Evolutionary conservation across 2,888 invertebrate species (phyloP).

Genomic region (Eupithecia centaureata): DNA sequence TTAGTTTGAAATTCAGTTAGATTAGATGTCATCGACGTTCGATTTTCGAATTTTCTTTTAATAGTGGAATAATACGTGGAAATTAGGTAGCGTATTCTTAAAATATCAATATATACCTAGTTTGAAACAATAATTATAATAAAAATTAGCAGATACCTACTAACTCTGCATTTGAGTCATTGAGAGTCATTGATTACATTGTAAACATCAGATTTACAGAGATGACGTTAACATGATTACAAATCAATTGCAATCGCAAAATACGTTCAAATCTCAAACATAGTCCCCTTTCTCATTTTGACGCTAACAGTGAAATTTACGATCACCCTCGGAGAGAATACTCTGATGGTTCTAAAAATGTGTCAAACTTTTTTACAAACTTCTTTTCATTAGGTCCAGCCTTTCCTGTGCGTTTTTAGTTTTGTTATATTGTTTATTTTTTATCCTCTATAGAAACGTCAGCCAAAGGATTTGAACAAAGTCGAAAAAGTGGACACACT

Average conservation of each 20-base stretch:
- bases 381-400: slow-evolving; percentile 82
- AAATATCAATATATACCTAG: no score
- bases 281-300: slow-evolving; percentile 82
- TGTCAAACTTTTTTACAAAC: slow-evolving; percentile 83
- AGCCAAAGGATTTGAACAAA: slow-evolving; percentile 67
- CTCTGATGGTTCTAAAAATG: slow-evolving; percentile 84
- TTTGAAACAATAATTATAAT: no score
- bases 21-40: no score
- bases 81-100: no score
- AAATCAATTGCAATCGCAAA: no score
- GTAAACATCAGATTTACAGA: not conserved
- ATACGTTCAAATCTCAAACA: slow-evolving; percentile 79
- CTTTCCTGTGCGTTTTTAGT: slow-evolving; percentile 77
- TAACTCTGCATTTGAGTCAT: no score
- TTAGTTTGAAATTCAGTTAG: no score
- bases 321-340: slow-evolving; percentile 74
- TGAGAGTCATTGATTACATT: not conserved
- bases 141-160: no score
- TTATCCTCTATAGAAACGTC: slow-evolving; percentile 79
- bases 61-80: no score
- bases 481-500: slow-evolving; percentile 66
- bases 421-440: slow-evolving; percentile 77
- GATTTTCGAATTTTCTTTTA: no score
- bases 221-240: slow-evolving; percentile 2
- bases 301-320: slow-evolving; percentile 79